Conservation (phyloP, 1,140 invertebrate genomes). For the Drosophila kanapiae region DNA sequence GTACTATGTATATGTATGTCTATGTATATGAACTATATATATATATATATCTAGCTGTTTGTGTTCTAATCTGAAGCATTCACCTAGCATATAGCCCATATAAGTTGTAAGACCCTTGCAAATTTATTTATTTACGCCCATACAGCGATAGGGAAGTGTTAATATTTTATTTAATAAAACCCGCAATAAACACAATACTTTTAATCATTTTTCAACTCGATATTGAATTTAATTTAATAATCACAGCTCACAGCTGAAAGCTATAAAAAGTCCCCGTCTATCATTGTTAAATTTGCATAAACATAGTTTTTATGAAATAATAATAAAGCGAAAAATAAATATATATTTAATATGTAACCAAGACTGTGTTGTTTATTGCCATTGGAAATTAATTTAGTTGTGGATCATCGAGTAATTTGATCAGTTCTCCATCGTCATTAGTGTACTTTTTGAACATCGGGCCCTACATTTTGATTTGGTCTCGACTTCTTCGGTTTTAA, state of each 20-base stretch:
- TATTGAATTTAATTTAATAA: conserved; percentile 31
- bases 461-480: not conserved
- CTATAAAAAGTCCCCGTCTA: conserved; percentile 45
- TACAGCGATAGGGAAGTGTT: conserved; percentile 22
- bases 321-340: conserved; percentile 31
- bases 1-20: conserved; percentile 49
- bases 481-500: not conserved
- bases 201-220: conserved; percentile 25
- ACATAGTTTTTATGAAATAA: conserved; percentile 38
- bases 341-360: conserved; percentile 40
- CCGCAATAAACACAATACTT: conserved; percentile 30
- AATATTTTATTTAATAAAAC: conserved; percentile 54
- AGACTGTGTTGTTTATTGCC: not conserved
- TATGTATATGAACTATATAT: conserved; percentile 40
- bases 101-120: conserved; percentile 62
- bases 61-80: conserved; percentile 51
- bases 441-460: not conserved
- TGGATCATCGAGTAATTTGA: not conserved
- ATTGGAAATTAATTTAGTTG: not conserved
- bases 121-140: conserved; percentile 67
- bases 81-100: conserved; percentile 54
- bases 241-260: conserved; percentile 51
- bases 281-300: conserved; percentile 68
- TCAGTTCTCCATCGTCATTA: not conserved
- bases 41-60: conserved; percentile 23